Conservation (phyloP, 2,797 vertebrate species). For the Octomys mimax region DNA sequence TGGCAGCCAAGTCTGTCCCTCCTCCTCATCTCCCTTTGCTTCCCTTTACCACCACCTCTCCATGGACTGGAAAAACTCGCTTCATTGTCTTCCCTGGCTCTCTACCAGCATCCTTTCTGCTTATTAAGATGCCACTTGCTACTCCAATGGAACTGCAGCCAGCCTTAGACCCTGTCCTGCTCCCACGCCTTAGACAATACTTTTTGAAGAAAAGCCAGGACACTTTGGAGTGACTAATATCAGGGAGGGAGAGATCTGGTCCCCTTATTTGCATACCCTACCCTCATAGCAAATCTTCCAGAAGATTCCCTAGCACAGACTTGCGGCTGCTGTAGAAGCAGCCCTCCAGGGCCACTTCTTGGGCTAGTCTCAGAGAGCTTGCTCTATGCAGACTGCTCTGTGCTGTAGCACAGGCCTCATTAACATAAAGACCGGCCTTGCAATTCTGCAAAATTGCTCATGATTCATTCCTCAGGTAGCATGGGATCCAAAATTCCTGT, state of each 20-base stretch:
- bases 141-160: background rate
- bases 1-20: background rate
- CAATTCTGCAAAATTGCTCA: background rate
- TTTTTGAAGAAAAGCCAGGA: background rate
- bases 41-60: background rate
- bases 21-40: background rate
- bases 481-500: background rate
- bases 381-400: background rate
- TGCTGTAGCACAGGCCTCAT: background rate
- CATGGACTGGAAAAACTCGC: background rate
- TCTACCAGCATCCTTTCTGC: background rate
- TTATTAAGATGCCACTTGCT: background rate
- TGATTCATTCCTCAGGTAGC: background rate
- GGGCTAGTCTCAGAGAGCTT: background rate
- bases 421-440: background rate
- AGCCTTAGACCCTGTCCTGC: background rate
- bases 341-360: background rate
- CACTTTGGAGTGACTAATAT: background rate
- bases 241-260: background rate
- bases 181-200: background rate
- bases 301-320: background rate
- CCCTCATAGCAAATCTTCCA: background rate
- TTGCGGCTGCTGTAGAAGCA: background rate
- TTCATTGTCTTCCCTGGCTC: background rate
- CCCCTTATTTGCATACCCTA: background rate